A percentile compares a stretch with the other conserved stretches of the same genome.
Conservation (phyloP, 2,888 invertebrate genomes). For the Acleris cristana region DNA sequence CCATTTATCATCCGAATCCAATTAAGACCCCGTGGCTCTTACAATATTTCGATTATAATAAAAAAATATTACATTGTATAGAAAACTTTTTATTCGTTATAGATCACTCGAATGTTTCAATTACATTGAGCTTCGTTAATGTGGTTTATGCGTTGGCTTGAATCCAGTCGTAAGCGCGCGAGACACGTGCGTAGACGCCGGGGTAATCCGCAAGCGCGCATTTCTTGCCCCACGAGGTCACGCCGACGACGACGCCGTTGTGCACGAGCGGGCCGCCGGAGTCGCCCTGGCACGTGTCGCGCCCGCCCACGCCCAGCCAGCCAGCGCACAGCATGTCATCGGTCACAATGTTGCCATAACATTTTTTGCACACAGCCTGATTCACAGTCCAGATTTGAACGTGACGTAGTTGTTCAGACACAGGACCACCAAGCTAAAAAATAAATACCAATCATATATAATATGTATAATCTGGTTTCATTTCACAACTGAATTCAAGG, state of each 20-base stretch:
- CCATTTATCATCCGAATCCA: no score
- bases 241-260: conserved; percentile 52
- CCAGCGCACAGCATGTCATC: conserved; percentile 43
- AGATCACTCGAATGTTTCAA: no score
- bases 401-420: conserved; percentile 51
- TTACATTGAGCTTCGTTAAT: no score
- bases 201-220: conserved; percentile 52
- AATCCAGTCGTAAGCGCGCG: conserved; percentile 53
- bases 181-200: conserved; percentile 55
- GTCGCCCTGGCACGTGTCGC: conserved; percentile 45
- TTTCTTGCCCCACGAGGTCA: conserved; percentile 53
- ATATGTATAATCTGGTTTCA: no score
- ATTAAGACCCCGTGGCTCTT: no score
- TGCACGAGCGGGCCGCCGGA: conserved; percentile 60
- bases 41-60: no score
- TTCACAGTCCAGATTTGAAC: conserved; percentile 55
- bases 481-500: not conserved
- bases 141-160: conserved; percentile 47
- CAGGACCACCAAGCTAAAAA: no score
- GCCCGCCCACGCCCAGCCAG: conserved; percentile 42
- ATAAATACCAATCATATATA: no score
- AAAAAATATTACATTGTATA: no score
- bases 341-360: no score
- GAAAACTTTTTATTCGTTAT: no score
- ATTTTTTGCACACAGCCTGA: conserved; percentile 46